Base-by-base conservation (phyloP, 2,888 invertebrate genomes). In the Drosophila suboccidentalis region DNA sequence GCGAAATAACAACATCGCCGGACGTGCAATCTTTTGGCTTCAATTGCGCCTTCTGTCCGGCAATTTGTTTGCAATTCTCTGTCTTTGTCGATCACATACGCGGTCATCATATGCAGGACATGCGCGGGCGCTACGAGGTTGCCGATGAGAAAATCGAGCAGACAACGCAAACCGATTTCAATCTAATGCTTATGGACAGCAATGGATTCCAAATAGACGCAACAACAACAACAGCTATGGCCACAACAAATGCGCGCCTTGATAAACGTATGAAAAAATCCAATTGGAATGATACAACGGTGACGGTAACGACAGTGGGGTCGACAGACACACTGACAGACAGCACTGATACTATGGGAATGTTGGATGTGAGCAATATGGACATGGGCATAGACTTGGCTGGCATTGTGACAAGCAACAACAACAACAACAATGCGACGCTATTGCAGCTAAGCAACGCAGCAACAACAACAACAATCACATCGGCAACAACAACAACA, bases 1-100 rank as follows among this genome's bases (percentile, higher is more conserved):
- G 91, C n/a, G 90, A 90, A 80, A 90, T 91, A 22, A 91, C 91
- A 15, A 82, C 84, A 19, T 91, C 91, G 10, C 90, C 91, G 44
- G 91, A 91, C 72, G 80, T 84, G 11, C 86, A 90, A 74, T 82
- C 82, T 41, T 89, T 91, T 53, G 91, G 91, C 44, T 88, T 91
- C 51, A 91, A 90, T 73, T 91, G 91, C 57, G 74, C 80, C 59
- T 91, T 90, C 59, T 91, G 91, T 41, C 75, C 88, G 58, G 90
- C 90, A 3, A 90, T 90, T 78, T 91, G 90, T 53, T 67, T 91
- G 61, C 86, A 91, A 70, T 74, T 87, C 9, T 88, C 91, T 19
- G 78, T 89, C 13, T 91, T 91, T 61, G 71, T 88, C 58, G 82
- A 90, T 62, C 91, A 91, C 69, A 80, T 91, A 51, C 87, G 88